Percentiles rank a stretch among this genome's conserved stretches.
Conservation (phyloP, 2,113 vertebrate species). For the Pitta sordida region DNA sequence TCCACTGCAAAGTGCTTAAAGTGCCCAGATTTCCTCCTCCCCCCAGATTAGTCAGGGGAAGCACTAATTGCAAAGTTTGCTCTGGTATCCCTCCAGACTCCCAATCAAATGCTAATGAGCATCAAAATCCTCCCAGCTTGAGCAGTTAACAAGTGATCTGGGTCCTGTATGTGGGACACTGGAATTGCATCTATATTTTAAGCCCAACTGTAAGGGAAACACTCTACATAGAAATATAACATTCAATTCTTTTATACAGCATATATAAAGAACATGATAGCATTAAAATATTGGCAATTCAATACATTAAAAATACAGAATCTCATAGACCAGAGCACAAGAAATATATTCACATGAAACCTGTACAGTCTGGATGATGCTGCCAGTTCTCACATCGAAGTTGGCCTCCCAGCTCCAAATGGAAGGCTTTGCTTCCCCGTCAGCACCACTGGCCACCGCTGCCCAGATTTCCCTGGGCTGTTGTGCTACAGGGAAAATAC, state of each 20-base stretch:
- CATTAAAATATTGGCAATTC: conserved; percentile 13
- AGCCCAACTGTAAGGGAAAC: not conserved
- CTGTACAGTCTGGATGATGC: not conserved
- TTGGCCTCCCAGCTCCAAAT: not conserved
- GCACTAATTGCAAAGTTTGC: not conserved
- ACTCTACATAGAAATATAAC: conserved; percentile 38
- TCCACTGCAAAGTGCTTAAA: conserved; percentile 30
- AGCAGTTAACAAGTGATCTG: not conserved
- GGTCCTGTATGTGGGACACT: not conserved
- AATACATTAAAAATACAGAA: conserved; percentile 43
- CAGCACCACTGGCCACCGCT: not conserved
- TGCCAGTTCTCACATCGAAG: not conserved
- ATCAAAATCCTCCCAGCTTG: not conserved
- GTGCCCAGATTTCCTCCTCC: not conserved
- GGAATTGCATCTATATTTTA: not conserved
- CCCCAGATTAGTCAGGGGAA: not conserved
- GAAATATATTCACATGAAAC: conserved; percentile 14
- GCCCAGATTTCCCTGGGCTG: not conserved
- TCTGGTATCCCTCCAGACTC: not conserved
- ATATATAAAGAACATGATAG: conserved; percentile 22
- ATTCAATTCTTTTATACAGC: not conserved
- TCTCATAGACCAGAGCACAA: conserved; percentile 12
- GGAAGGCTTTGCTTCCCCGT: not conserved
- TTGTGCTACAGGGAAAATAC: not conserved
- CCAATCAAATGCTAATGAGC: not conserved